These are phyloP conservation scores for Verasper variegatus DNA, from an alignment of 2,113 vertebrate species.

Conservation along the genomic window DNA sequence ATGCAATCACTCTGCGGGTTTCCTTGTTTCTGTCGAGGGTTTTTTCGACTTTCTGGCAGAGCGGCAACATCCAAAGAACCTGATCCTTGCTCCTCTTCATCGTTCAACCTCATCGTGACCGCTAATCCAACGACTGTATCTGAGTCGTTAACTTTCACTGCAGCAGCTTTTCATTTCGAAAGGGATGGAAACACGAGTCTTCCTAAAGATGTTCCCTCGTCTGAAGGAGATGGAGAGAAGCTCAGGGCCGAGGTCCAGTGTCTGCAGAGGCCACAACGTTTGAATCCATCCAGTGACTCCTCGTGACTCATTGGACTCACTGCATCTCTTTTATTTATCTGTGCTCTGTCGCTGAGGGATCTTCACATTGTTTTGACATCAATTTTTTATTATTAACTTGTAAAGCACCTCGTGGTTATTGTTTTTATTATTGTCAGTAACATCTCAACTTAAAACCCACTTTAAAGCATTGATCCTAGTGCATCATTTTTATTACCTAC, in stretches of 20 bases:
- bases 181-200: neutral
- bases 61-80: neutral
- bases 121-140: slow-evolving; percentile 20
- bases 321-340: no score
- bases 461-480: no score
- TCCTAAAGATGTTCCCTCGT: neutral
- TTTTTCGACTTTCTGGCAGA: neutral
- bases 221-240: no score
- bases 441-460: no score
- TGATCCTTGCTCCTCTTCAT: neutral
- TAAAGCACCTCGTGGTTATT: no score
- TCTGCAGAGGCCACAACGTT: neutral
- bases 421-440: no score
- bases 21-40: neutral
- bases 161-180: neutral
- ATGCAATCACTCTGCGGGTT: slow-evolving; percentile 22
- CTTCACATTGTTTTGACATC: no score
- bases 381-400: no score
- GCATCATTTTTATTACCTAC: no score
- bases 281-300: no score
- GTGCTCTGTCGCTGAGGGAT: no score
- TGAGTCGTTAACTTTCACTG: neutral
- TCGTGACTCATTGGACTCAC: no score
- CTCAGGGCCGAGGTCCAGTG: neutral
- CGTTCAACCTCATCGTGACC: slow-evolving; percentile 1